These are phyloP conservation scores for Avahi laniger DNA, from an alignment of 2,797 vertebrate species.

Conservation along the genomic window DNA sequence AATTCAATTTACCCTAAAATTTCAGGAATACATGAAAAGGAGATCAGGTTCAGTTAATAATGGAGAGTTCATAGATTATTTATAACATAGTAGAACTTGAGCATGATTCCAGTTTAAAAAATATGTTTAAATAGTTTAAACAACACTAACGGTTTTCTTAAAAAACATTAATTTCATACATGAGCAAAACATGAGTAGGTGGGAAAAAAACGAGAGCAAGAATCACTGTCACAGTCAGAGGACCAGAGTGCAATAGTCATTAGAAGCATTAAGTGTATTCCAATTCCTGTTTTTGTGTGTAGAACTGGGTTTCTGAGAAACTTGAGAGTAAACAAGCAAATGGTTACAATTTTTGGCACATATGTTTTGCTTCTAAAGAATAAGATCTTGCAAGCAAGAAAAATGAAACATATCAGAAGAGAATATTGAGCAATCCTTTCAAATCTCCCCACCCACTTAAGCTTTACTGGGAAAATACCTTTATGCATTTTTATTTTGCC, in stretches of 20 bases:
- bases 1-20: background rate
- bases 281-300: background rate
- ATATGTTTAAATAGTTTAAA: too few species aligned
- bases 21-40: background rate
- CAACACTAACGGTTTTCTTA: background rate
- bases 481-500: background rate
- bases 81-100: background rate
- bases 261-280: background rate
- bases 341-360: background rate
- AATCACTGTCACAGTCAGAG: background rate
- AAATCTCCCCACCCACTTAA: background rate
- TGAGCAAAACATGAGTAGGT: background rate
- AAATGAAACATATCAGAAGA: background rate
- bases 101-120: background rate
- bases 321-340: constrained; percentile 6
- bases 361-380: background rate
- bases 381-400: background rate
- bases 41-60: background rate
- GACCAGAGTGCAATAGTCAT: background rate
- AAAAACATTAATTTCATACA: constrained; percentile 29
- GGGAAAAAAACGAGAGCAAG: background rate
- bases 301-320: background rate
- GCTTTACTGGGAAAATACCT: background rate
- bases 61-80: background rate
- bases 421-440: background rate